A percentile compares a stretch with the other conserved stretches of the same genome.
These are phyloP conservation scores for Encarsia formosa DNA, from an alignment of 2,888 invertebrate species.

Conservation along the genomic window DNA sequence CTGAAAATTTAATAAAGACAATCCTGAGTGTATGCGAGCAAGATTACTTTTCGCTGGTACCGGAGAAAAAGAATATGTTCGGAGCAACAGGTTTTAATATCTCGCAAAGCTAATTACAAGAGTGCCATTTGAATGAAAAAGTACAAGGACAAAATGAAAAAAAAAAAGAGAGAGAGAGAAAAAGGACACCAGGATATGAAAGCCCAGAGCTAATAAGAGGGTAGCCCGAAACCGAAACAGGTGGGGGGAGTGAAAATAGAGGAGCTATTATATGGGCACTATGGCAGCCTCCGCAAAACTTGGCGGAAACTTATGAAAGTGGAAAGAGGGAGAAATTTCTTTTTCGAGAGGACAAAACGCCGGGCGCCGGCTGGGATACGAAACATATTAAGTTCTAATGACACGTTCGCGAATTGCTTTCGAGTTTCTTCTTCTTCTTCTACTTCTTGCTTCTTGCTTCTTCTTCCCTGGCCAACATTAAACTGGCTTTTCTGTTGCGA, in stretches of 20 bases:
- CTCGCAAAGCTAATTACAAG: too few relatives aligned
- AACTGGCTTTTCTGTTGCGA: slow-evolving; percentile 7
- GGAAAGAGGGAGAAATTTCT: slow-evolving; percentile 26
- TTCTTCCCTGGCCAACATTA: neutral
- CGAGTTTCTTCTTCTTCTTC: slow-evolving; percentile 33
- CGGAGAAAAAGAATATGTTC: too few relatives aligned
- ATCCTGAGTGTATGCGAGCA: slow-evolving; percentile 12
- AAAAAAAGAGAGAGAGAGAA: neutral
- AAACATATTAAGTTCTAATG: slow-evolving; percentile 44
- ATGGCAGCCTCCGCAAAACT: slow-evolving; percentile 42
- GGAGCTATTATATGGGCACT: slow-evolving; percentile 41
- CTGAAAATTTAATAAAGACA: slow-evolving; percentile 27
- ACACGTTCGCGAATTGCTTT: slow-evolving; percentile 40
- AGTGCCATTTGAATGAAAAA: too few relatives aligned
- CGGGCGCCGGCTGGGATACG: slow-evolving; percentile 30
- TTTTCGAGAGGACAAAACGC: slow-evolving; percentile 12
- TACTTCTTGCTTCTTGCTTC: too few relatives aligned
- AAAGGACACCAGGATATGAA: slow-evolving; percentile 18
- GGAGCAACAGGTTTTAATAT: too few relatives aligned
- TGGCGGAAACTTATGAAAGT: slow-evolving; percentile 44
- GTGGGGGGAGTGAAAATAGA: slow-evolving; percentile 14
- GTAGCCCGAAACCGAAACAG: slow-evolving; percentile 8
- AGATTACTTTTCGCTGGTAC: slow-evolving; percentile 26
- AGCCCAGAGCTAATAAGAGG: slow-evolving; percentile 24
- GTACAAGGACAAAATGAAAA: neutral